Evolutionary conservation across 2,113 vertebrate species (phyloP).

Genomic region (Chroicocephalus ridibundus): DNA sequence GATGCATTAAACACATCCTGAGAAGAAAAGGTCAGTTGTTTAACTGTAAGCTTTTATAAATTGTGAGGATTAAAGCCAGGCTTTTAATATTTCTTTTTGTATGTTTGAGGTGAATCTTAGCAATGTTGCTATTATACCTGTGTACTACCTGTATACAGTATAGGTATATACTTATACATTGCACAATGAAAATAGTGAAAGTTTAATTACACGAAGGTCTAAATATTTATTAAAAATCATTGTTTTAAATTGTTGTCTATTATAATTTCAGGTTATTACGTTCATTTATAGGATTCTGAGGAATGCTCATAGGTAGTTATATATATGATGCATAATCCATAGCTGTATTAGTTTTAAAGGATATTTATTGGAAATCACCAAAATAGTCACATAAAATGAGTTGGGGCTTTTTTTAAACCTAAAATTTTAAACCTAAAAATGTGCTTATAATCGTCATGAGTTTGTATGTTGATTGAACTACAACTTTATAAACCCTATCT

Average conservation of each 20-base stretch:
- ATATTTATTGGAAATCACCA: background rate
- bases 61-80: background rate
- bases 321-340: background rate
- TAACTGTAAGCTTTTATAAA: background rate
- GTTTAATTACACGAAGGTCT: background rate
- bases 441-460: background rate
- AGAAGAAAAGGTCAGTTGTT: background rate
- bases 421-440: background rate
- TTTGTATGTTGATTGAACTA: background rate
- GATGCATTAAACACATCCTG: background rate
- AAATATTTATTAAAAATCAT: background rate
- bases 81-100: background rate
- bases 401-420: background rate
- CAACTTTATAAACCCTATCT: background rate
- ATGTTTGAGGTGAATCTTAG: background rate
- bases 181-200: background rate
- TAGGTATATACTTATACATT: background rate
- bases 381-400: background rate
- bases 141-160: background rate
- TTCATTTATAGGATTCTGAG: background rate
- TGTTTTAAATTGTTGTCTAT: background rate
- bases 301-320: background rate
- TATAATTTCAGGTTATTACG: background rate
- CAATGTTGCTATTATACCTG: background rate
- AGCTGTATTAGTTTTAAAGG: background rate